Evolutionary conservation across 2,797 vertebrate genomes (phyloP).

Genomic region (Scomberomorus guttatus): DNA sequence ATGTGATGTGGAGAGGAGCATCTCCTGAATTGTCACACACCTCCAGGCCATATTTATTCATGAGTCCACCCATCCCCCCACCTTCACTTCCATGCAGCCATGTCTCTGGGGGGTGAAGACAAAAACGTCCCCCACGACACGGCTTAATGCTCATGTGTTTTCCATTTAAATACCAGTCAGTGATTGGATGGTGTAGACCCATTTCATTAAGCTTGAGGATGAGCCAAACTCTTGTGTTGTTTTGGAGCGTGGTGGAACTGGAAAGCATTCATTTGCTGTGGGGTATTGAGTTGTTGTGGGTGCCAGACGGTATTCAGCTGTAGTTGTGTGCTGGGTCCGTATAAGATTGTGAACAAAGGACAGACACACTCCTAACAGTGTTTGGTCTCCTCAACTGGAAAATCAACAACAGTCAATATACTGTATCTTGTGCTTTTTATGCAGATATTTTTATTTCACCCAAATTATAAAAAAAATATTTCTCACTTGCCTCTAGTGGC

Average conservation of each 20-base stretch:
- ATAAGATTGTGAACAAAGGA: conserved; percentile 24
- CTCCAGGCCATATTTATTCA: conserved; percentile 66
- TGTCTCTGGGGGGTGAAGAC: conserved; percentile 37
- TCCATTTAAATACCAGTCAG: conserved; percentile 51
- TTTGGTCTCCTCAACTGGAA: conserved; percentile 15
- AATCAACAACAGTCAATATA: background rate
- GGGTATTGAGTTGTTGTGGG: conserved; percentile 3
- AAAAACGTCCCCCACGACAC: conserved; percentile 16
- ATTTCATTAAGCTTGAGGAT: conserved; percentile 51
- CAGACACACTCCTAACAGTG: conserved; percentile 5
- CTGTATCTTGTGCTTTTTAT: background rate
- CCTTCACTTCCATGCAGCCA: background rate
- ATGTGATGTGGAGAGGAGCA: conserved; percentile 28
- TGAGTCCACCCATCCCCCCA: conserved; percentile 47
- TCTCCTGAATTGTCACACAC: conserved; percentile 40
- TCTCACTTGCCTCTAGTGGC: background rate
- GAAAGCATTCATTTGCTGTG: conserved; percentile 15
- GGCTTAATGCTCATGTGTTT: conserved; percentile 53
- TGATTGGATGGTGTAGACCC: conserved; percentile 45
- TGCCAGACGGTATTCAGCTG: conserved; percentile 27
- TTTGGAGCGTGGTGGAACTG: conserved; percentile 19
- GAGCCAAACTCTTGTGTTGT: conserved; percentile 32
- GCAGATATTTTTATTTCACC: background rate
- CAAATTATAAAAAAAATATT: background rate
- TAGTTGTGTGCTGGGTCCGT: background rate